Percentiles rank a stretch among this genome's conserved stretches.
Evolutionary conservation across 1,140 invertebrate genomes (phyloP).

Genomic region (Drosophila bocqueti): DNA sequence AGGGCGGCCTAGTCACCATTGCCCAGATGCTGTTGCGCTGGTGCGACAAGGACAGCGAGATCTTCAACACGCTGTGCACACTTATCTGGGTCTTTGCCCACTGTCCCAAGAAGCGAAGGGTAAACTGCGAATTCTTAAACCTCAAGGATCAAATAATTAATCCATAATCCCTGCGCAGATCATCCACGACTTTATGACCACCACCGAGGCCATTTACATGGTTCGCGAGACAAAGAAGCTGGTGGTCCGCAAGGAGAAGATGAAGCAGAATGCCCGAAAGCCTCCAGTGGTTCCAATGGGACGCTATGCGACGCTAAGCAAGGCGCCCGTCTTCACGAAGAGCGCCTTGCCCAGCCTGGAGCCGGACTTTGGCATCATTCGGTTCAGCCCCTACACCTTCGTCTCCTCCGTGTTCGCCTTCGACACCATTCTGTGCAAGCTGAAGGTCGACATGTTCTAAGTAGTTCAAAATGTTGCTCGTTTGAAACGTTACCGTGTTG

Average conservation of each 20-base stretch:
- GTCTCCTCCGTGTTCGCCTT: constrained; percentile 83
- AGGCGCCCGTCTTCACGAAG: constrained; percentile 44
- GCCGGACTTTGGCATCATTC: constrained; percentile 81
- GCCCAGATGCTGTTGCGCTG: constrained; percentile 87
- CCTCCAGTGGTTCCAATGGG: constrained; percentile 12
- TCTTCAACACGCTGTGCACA: constrained; percentile 88
- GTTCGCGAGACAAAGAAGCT: constrained; percentile 82
- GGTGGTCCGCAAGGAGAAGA: constrained; percentile 82
- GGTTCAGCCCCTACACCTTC: constrained; percentile 75
- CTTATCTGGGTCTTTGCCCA: constrained; percentile 88
- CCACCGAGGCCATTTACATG: constrained; percentile 80
- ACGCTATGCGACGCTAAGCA: constrained; percentile 37
- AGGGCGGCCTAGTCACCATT: constrained; percentile 76
- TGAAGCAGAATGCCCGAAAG: constrained; percentile 81
- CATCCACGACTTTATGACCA: constrained; percentile 80
- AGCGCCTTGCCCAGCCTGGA: constrained; percentile 71
- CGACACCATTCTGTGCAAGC: constrained; percentile 74
- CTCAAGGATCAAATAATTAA: not conserved
- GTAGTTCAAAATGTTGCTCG: constrained; percentile 41
- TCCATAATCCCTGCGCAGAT: constrained; percentile 47
- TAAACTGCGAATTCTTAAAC: constrained; percentile 50
- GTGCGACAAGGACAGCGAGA: constrained; percentile 87
- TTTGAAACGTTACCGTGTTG: constrained; percentile 34
- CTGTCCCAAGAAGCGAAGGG: constrained; percentile 86
- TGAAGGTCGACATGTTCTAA: constrained; percentile 66